Conservation (phyloP, 35 echinoderm and acorn worm genomes). For the Apostichopus japonicus region DNA sequence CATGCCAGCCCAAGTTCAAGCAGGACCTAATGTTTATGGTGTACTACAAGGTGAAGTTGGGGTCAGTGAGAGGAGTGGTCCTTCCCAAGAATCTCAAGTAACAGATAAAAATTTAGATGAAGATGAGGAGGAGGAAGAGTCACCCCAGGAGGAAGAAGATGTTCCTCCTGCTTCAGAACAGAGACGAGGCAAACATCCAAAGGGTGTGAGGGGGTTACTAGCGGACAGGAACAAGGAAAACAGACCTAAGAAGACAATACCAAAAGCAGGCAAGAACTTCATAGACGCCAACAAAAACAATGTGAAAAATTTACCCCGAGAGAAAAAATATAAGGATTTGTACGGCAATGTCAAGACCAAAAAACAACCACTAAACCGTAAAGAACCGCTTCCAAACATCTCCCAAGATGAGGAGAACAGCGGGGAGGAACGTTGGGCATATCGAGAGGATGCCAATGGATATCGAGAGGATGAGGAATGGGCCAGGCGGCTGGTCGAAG, state of each 20-base stretch:
- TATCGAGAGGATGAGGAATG: constrained; percentile 58
- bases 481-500: constrained; percentile 62
- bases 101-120: background rate
- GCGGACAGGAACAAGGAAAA: background rate
- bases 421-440: constrained; percentile 12
- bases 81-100: constrained; percentile 23
- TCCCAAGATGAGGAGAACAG: constrained; percentile 60
- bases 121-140: background rate
- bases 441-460: constrained; percentile 19
- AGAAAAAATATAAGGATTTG: constrained; percentile 48
- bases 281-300: constrained; percentile 83
- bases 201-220: constrained; percentile 25
- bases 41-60: background rate
- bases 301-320: constrained; percentile 23
- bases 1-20: constrained; percentile 23
- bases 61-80: background rate
- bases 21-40: constrained; percentile 6
- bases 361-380: constrained; percentile 70
- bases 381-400: constrained; percentile 79
- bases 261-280: constrained; percentile 73
- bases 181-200: constrained; percentile 27
- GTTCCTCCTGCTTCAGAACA: background rate
- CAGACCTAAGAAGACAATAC: background rate
- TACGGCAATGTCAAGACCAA: constrained; percentile 49
- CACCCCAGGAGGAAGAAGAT: background rate